Conservation (phyloP, 2,797 vertebrate genomes). For the Takifugu ocellatus region DNA sequence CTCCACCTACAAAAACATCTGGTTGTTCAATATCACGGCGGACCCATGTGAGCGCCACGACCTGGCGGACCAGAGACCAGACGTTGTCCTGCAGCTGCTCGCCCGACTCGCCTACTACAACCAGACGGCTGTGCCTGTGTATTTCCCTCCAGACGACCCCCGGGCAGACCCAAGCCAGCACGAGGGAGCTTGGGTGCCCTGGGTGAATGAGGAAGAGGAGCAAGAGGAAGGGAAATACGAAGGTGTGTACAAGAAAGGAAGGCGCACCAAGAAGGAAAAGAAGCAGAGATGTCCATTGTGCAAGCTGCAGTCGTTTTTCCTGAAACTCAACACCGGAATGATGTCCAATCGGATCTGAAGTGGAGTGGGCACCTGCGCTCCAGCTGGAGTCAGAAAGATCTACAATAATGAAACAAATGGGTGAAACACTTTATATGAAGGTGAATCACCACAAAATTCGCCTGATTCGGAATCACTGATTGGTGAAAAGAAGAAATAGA, state of each 20-base stretch:
- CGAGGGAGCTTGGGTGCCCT: constrained; percentile 89
- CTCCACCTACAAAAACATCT: constrained; percentile 72
- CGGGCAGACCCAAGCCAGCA: constrained; percentile 84
- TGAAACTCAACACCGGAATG: constrained; percentile 87
- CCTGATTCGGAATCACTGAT: too few relatives aligned
- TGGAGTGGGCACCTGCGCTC: too few relatives aligned
- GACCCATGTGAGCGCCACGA: constrained; percentile 91
- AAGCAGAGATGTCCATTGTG: constrained; percentile 83
- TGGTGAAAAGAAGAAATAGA: too few relatives aligned
- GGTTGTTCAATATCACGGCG: constrained; percentile 94
- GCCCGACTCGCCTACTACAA: constrained; percentile 85
- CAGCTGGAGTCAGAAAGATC: too few relatives aligned
- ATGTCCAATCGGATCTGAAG: constrained; percentile 89
- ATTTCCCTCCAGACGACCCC: constrained; percentile 89
- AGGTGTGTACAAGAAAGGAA: constrained; percentile 70
- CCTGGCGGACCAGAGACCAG: constrained; percentile 79
- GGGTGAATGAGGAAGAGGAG: constrained; percentile 80
- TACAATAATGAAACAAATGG: too few relatives aligned
- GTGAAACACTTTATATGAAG: too few relatives aligned
- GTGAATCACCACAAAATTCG: too few relatives aligned
- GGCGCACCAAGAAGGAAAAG: constrained; percentile 67
- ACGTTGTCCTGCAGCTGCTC: constrained; percentile 83
- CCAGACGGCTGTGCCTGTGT: constrained; percentile 85
- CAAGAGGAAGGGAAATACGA: constrained; percentile 53
- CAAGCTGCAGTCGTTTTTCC: constrained; percentile 88